These are phyloP conservation scores for Mus minutoides DNA, from an alignment of 2,797 vertebrate genomes.

Conservation along the genomic window DNA sequence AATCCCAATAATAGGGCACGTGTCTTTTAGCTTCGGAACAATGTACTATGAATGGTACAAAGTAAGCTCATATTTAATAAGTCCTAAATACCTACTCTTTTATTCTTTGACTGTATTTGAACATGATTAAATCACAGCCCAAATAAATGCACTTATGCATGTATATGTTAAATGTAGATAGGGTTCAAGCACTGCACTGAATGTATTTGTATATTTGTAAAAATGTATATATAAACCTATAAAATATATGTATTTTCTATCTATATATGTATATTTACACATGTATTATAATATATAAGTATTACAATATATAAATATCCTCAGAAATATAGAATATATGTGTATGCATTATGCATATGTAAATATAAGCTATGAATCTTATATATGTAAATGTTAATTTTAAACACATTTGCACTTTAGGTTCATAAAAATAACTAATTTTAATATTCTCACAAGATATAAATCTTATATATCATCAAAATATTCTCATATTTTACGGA, in stretches of 20 bases:
- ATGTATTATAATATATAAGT: background rate
- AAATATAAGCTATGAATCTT: background rate
- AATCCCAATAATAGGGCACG: background rate
- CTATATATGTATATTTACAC: background rate
- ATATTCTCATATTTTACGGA: background rate
- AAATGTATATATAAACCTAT: background rate
- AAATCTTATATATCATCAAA: background rate
- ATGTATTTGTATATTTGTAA: background rate
- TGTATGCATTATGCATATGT: background rate
- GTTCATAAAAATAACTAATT: background rate
- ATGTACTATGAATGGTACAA: background rate
- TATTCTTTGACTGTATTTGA: background rate
- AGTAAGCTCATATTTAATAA: background rate
- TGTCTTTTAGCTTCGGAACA: background rate
- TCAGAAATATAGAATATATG: too few relatives aligned
- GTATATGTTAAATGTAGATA: background rate
- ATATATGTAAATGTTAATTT: background rate
- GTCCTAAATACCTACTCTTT: background rate
- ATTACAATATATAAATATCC: background rate
- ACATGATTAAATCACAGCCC: background rate
- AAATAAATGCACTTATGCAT: background rate
- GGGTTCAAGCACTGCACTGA: background rate
- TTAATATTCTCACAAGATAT: background rate
- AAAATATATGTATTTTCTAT: background rate
- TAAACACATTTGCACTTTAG: background rate